Base-by-base conservation (phyloP, 2,888 invertebrate genomes). In the Phengaris alcon region DNA sequence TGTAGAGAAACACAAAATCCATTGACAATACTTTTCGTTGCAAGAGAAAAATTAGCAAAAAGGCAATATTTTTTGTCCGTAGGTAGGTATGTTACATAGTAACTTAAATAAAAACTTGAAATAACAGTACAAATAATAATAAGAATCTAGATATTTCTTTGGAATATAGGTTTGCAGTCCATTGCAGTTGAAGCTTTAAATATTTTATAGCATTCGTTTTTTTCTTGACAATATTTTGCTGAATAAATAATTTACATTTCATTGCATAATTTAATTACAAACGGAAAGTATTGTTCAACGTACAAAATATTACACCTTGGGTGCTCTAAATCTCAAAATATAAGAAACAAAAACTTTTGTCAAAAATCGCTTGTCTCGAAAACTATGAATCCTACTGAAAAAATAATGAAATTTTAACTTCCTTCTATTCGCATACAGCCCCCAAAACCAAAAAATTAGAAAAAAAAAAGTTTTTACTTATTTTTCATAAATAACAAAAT, bases 1-100 rank as follows among this genome's bases (percentile, higher is more conserved):
- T 72, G 69, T 75, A 69, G 59, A 48, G 68, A 72, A 35, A 54
- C 5, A 54, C 51, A 54, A 52, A 70, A 51, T 51, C 15, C 9
- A 48, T 51, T 72, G 72, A 54, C 72, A 72, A 72, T 54, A 72
- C 72, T 72, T 72, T 72, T 54, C 72, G 72, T 54, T 68, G 46
- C 68, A 13, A 46, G 6, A 64, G 35, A 64, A 22, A n/a, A 64
- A 8, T 22, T 51, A 52, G 8, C 3, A 46, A 68, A 70, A 10
- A 52, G 22, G 4, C 9, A 7, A 35, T 72, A 72, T 52, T 51
- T 70, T 35, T 70, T 70, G 4, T 51, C 44, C 10, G 6, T 48
- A 52, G 15, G 2, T n/a, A 15, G 22, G n/a, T n/a, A n/a, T n/a
- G n/a, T 70, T 35, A 35, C 35, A 22, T 52, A 51, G 15, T 6